Evolutionary conservation across 1,140 invertebrate genomes (phyloP).

Genomic region (Liolophura sinensis): DNA sequence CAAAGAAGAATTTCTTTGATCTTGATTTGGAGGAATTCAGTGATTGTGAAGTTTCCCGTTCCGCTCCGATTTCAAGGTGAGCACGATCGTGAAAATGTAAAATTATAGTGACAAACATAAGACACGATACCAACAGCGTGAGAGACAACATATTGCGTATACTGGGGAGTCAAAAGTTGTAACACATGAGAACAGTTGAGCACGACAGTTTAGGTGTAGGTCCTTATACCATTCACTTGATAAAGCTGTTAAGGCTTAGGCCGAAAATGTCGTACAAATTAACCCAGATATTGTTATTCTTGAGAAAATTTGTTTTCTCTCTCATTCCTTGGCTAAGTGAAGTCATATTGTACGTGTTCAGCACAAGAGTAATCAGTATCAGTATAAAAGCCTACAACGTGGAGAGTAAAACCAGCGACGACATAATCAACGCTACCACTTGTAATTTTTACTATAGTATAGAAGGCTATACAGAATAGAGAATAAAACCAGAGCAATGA

Average conservation of each 20-base stretch:
- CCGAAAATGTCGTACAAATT: too few species aligned
- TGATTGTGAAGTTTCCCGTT: slow-evolving; percentile 15
- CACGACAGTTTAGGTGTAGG: neutral
- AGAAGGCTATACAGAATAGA: too few species aligned
- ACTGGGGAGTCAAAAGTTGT: neutral
- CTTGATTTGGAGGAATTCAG: slow-evolving; percentile 21
- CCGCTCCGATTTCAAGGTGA: slow-evolving; percentile 33
- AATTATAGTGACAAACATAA: neutral
- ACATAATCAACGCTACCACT: neutral
- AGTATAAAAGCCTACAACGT: too few species aligned
- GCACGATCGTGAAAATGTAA: neutral
- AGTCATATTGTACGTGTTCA: too few species aligned
- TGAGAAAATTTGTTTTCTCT: too few species aligned
- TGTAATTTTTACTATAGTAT: neutral
- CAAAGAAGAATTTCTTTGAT: slow-evolving; percentile 18
- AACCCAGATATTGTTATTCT: too few species aligned
- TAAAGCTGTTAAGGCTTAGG: too few species aligned
- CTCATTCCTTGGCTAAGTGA: too few species aligned
- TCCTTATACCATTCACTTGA: neutral
- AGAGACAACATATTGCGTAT: neutral
- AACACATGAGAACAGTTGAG: neutral
- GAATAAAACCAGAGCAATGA: too few species aligned
- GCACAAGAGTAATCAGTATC: too few species aligned
- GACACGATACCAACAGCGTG: neutral
- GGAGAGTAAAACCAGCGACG: too few species aligned